These are phyloP conservation scores for Netelia melanura DNA, from an alignment of 2,888 invertebrate genomes.

Conservation along the genomic window DNA sequence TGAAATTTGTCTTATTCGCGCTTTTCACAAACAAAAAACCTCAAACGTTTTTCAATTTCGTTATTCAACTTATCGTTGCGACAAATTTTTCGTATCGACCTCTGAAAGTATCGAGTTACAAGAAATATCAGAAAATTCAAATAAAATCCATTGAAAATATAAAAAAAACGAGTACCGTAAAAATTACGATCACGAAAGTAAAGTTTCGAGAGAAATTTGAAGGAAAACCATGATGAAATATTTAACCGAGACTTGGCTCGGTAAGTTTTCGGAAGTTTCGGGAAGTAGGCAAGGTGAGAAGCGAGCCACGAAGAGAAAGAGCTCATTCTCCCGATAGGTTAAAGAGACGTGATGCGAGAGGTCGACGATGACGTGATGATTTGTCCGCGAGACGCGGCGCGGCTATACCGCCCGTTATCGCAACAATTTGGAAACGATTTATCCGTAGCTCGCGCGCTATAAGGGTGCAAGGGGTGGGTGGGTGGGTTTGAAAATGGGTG, in stretches of 20 bases:
- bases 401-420: constrained; percentile 6
- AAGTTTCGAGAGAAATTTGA: background rate
- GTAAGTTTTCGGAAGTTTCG: constrained; percentile 11
- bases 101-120: background rate
- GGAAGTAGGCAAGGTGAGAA: background rate
- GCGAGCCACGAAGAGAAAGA: background rate
- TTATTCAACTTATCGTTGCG: background rate
- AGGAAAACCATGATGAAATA: background rate
- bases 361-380: constrained; percentile 45
- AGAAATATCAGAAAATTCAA: background rate
- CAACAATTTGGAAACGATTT: constrained; percentile 61
- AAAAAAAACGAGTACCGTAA: background rate
- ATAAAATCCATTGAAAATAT: background rate
- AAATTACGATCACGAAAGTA: background rate
- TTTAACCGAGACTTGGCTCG: constrained; percentile 12
- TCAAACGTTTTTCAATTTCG: background rate
- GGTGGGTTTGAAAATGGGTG: constrained; percentile 8
- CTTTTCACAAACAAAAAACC: background rate
- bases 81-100: background rate
- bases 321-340: constrained; percentile 9
- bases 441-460: constrained; percentile 39
- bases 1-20: background rate
- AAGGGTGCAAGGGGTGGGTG: background rate
- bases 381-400: background rate
- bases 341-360: constrained; percentile 44